Base-by-base conservation (phyloP, 2,888 invertebrate species). In the Stratiomys singularior region DNA sequence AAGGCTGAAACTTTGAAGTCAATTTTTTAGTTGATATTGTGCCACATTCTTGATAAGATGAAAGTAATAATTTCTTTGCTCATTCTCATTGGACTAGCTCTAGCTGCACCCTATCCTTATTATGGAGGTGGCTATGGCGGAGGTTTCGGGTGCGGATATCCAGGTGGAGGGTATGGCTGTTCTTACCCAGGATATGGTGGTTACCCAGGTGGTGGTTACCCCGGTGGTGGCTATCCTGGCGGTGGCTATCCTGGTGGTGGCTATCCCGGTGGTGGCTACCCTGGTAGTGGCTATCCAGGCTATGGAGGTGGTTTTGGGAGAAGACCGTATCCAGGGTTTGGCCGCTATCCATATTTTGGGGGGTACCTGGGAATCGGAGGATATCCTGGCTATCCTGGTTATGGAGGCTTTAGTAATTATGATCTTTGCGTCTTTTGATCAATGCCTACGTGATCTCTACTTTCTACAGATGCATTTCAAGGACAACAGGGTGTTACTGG, bases 371-470 rank as follows among this genome's bases (percentile, higher is more conserved):
- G 60, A 11, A 21, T 18, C 23, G 23, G 23, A 3, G 25, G 60
- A 60, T 60, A 60, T 21, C 60, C 60, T 3, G 21, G 23, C 23
- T 60, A 60, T 21, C 60, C 60, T 3, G 21, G 23, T 7, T 60
- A 60, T 25, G 60, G 60, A 60, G 60, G 60, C 18, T 60, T 23
- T 25, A 60, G 60, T 60, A 60, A 60, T 60, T 60, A 60, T 60
- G 21, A 23, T 1, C 21, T 60, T 60, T 60, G 60, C 21, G 23
- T 60, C 60, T 60, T 60, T 60, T 18, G 21, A 18, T 52, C n/a
- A 21, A 25, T 60, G 4, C 5, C 1, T 21, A 9, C 0, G 60
- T 60, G 60, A 60, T 60, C 3, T 60, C 23, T 60, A 5, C 21
- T n/a, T 37, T 66, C 3, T 3, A 25, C 25, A 60, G 60, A 60